A percentile compares a stretch with the other conserved stretches of the same genome.
phyloP scores from a whole-genome alignment of 2,113 vertebrate species.

The Diadophis punctatus region DNA sequence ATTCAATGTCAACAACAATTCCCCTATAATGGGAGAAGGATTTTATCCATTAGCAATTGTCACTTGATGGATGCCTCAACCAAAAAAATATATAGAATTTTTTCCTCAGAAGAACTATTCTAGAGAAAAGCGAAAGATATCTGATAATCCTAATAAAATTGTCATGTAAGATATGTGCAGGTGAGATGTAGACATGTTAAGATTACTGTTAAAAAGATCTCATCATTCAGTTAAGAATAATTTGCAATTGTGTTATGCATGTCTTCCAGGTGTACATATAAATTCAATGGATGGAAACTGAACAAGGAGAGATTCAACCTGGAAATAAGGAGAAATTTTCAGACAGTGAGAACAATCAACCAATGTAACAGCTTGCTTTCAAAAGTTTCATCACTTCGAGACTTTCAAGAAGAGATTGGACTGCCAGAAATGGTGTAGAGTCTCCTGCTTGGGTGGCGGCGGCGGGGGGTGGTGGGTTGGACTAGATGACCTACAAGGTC shows the following conservation, averaged over 20 bases:
- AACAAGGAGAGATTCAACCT: no score
- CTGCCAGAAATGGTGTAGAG: no score
- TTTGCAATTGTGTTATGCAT: background rate
- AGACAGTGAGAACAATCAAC: no score
- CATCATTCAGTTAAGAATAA: background rate
- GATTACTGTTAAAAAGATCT: background rate
- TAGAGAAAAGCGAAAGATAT: background rate
- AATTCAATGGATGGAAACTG: background rate
- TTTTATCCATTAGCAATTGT: background rate
- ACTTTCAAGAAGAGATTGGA: no score
- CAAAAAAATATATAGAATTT: background rate
- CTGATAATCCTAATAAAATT: background rate
- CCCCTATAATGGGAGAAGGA: background rate
- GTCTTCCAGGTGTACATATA: background rate
- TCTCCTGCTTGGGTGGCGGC: no score
- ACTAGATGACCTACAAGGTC: no score
- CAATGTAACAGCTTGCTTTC: no score
- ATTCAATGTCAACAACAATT: background rate
- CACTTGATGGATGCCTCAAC: background rate
- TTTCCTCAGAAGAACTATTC: background rate
- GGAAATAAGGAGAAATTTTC: no score
- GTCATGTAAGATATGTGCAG: background rate
- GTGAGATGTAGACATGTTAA: background rate
- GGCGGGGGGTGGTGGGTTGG: no score
- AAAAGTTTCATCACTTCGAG: no score